phyloP scores from a whole-genome alignment of 2,113 vertebrate genomes.

The Vanacampus margaritifer region DNA sequence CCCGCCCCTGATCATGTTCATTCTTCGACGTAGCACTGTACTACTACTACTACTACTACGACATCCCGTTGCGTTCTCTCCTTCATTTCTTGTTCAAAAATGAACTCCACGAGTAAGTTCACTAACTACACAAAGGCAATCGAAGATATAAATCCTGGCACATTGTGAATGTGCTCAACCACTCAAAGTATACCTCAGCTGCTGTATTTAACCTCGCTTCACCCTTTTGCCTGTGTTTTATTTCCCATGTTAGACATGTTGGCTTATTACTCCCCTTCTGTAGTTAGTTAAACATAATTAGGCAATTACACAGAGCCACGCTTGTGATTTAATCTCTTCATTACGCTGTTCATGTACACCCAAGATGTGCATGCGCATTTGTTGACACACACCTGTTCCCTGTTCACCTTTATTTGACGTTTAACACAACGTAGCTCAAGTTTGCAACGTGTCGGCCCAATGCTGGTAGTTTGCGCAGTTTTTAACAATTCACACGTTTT shows the following conservation, averaged over 20 bases:
- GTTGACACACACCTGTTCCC: background rate
- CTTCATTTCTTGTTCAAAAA: background rate
- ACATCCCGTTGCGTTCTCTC: background rate
- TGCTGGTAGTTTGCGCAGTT: background rate
- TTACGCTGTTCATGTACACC: background rate
- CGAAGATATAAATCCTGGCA: background rate
- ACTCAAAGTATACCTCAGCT: background rate
- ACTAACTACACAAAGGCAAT: background rate
- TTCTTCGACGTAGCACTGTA: background rate
- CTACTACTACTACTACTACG: too few relatives aligned
- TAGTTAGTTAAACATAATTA: background rate
- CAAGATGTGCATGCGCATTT: background rate
- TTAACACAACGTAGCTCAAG: background rate
- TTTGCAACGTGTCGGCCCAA: background rate
- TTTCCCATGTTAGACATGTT: conserved; percentile 1
- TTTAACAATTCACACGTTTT: background rate
- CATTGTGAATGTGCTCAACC: background rate
- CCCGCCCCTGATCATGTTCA: background rate
- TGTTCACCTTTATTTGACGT: background rate
- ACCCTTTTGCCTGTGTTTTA: background rate
- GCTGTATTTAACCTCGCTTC: background rate
- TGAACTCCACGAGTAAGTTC: background rate
- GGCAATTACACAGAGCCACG: conserved; percentile 1
- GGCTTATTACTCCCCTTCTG: background rate
- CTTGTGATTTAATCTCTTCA: conserved; percentile 4